Evolutionary conservation across 2,113 vertebrate species (phyloP), one percentile per base, ranked within the genome.

Genomic region (Crotalus tigris): DNA sequence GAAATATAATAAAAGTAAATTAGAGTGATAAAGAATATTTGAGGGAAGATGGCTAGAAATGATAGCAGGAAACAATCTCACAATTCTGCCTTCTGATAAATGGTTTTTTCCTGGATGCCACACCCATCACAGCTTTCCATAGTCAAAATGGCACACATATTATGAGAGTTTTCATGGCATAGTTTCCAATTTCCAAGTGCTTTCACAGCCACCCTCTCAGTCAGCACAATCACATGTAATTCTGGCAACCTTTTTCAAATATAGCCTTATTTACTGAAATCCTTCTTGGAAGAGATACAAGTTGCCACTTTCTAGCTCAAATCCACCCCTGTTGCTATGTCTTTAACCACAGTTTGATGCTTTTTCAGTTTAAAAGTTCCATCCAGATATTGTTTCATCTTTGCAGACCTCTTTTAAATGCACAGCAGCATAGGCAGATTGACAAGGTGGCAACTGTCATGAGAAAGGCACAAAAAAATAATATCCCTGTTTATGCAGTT

Each of bases 381-480:
- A 19, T 39, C 17, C n/a, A 81, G 17, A 39, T 81, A 81, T 81
- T 81, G 33, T 81, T 81, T 17, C 33, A 39, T 7, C 17, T 39
- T 81, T 75, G 69, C n/a, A 75, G n/a, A 13, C 2, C 8, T 85
- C 13, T 87, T 24, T 7, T 49, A 86, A 58, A n/a, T 4, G 64
- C 15, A 23, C 1, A 59, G 81, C 44, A 61, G 44, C 58, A 92
- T 51, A 21, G 58, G 44, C 85, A 44, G 0, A 1, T 93, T 61
- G 93, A 75, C 26, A 75, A 89, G 91, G n/a, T 89, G 0, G 4
- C 3, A 49, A 49, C 6, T 1, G 46, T 87, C 1, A 0, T n/a
- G 55, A 92, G 33, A 81, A 64, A 29, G 23, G 12, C 0, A 0
- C 4, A 49, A 12, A 17, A n/a, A 1, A 92, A 44, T 44, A 39